Conservation (phyloP, 35 echinoderm and acorn worm genomes). For the Apostichopus japonicus region DNA sequence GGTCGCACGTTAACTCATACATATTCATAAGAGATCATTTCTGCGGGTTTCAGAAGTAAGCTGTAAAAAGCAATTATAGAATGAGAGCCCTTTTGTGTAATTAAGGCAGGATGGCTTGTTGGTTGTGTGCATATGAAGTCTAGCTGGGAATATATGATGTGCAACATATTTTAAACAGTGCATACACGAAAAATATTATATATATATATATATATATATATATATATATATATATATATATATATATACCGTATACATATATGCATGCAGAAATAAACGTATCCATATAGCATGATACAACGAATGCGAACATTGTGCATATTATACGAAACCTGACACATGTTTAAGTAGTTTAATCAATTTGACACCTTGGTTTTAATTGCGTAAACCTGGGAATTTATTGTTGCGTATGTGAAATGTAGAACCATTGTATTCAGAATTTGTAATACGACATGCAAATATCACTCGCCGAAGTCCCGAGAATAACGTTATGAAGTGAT, state of each 20-base stretch:
- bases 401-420: no score
- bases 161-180: not conserved
- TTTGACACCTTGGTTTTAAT: not conserved
- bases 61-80: conserved; percentile 64
- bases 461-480: no score
- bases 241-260: not conserved
- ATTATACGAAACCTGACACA: not conserved
- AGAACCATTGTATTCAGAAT: no score
- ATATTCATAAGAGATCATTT: conserved; percentile 44
- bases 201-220: not conserved
- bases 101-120: conserved; percentile 56
- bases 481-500: no score
- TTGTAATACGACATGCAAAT: no score
- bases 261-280: not conserved
- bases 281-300: not conserved
- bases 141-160: not conserved
- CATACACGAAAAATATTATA: not conserved
- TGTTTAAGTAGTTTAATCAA: not conserved
- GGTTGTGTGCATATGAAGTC: conserved; percentile 12
- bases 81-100: conserved; percentile 57
- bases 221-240: not conserved
- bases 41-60: conserved; percentile 59
- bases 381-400: no score
- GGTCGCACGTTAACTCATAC: conserved; percentile 10
- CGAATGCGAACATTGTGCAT: not conserved